Evolutionary conservation across 2,797 vertebrate genomes (phyloP).

Genomic region (Otolemur crassicaudatus): DNA sequence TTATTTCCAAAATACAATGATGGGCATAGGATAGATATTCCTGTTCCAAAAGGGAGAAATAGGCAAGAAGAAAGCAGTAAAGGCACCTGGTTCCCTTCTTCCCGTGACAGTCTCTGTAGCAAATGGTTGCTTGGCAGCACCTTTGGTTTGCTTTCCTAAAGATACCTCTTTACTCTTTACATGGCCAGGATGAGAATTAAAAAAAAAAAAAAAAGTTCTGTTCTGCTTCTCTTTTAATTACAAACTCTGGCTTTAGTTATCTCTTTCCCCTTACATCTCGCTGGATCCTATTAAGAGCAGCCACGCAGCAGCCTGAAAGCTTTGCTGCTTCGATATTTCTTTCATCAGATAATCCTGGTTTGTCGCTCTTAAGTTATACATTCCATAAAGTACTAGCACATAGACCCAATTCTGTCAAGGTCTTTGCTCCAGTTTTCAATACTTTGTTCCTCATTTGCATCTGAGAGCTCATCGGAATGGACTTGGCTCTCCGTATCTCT

Average conservation of each 20-base stretch:
- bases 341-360: background rate
- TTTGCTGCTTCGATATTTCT: background rate
- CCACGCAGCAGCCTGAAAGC: background rate
- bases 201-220: background rate
- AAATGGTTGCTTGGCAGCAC: no score
- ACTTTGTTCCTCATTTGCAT: background rate
- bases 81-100: background rate
- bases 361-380: background rate
- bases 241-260: background rate
- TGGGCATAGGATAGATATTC: background rate
- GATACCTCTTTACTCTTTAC: background rate
- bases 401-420: background rate
- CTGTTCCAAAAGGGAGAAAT: background rate
- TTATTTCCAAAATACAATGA: background rate
- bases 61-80: background rate
- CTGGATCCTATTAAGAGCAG: background rate
- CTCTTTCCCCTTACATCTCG: background rate
- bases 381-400: background rate
- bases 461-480: background rate
- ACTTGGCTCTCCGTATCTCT: background rate
- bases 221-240: background rate
- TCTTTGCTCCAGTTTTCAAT: background rate
- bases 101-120: background rate
- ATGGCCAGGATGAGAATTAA: background rate
- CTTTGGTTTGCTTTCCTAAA: background rate